Conservation (phyloP, 2,888 invertebrate genomes). For the Sicus ferrugineus region DNA sequence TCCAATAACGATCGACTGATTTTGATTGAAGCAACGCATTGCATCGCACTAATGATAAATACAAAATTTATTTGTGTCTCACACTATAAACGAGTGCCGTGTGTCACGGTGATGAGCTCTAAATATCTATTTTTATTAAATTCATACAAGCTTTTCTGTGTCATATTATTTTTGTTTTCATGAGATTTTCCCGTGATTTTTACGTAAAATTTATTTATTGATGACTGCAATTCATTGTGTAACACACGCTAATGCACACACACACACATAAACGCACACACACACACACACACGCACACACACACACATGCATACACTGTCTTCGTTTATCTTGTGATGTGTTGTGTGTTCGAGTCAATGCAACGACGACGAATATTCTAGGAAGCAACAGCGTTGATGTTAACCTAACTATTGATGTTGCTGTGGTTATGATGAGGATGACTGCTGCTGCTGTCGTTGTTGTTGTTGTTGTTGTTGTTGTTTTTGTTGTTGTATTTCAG, state of each 20-base stretch:
- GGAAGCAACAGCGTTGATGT: neutral
- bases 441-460: neutral
- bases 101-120: too few relatives aligned
- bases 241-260: conserved; percentile 21
- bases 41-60: too few relatives aligned
- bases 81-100: too few relatives aligned
- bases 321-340: neutral
- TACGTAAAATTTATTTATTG: too few relatives aligned
- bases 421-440: conserved; percentile 40
- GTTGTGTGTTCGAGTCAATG: neutral
- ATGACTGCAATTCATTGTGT: neutral
- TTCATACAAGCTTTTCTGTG: too few relatives aligned
- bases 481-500: conserved; percentile 3
- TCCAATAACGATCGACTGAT: too few relatives aligned
- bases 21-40: too few relatives aligned
- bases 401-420: conserved; percentile 33
- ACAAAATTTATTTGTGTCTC: too few relatives aligned
- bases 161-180: too few relatives aligned
- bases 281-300: neutral
- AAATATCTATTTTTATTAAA: too few relatives aligned
- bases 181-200: too few relatives aligned
- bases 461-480: conserved; percentile 16
- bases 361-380: conserved; percentile 16
- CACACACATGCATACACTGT: neutral
- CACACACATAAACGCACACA: conserved; percentile 21